Conservation (phyloP, 2,797 vertebrate genomes). For the Philypnodon macrostomus region DNA sequence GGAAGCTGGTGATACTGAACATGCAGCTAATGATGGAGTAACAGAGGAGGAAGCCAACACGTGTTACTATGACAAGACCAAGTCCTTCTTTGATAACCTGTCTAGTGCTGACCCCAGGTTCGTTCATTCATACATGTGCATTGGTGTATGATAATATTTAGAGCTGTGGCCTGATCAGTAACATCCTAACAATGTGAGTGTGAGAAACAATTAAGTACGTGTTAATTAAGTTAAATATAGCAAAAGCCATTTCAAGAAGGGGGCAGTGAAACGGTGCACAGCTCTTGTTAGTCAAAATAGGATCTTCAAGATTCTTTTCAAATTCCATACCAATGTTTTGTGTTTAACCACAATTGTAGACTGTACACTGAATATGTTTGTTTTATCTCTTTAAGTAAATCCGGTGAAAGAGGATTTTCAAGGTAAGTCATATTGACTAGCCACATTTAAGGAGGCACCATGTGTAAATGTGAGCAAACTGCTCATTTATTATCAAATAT, state of each 20-base stretch:
- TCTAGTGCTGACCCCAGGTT: conserved; percentile 91
- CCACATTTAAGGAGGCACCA: background rate
- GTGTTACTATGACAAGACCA: conserved; percentile 97
- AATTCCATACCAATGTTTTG: background rate
- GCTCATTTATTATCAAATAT: too few relatives aligned
- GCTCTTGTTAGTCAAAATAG: too few relatives aligned
- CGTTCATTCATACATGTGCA: too few relatives aligned
- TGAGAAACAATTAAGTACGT: too few relatives aligned
- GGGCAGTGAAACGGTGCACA: too few relatives aligned
- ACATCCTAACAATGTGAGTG: too few relatives aligned
- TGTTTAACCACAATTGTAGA: background rate
- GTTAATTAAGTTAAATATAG: too few relatives aligned
- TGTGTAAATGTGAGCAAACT: background rate
- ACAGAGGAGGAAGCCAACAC: conserved; percentile 87
- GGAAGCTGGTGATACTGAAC: conserved; percentile 88
- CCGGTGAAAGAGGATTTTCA: conserved; percentile 65
- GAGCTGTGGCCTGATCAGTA: too few relatives aligned
- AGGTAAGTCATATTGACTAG: conserved; percentile 43
- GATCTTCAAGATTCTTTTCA: too few relatives aligned
- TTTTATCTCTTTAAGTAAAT: conserved; percentile 58
- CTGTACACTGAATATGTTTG: conserved; percentile 9
- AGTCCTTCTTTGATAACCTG: conserved; percentile 98
- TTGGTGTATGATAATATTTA: too few relatives aligned
- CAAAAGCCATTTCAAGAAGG: too few relatives aligned
- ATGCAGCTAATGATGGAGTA: conserved; percentile 84